These are phyloP conservation scores for Knipowitschia caucasica DNA, from an alignment of 2,797 vertebrate genomes.

Conservation along the genomic window DNA sequence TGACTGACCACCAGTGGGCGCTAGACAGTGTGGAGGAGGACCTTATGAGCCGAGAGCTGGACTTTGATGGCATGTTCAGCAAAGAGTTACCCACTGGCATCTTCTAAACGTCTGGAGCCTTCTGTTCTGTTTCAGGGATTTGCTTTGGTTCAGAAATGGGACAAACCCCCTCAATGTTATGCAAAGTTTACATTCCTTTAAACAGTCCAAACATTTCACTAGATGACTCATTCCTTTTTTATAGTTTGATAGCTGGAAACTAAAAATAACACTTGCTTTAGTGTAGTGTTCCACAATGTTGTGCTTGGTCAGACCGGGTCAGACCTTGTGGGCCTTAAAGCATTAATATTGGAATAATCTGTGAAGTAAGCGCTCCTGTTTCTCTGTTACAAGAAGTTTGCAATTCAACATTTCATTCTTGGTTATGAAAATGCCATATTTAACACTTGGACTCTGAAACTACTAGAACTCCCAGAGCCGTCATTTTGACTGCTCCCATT, in stretches of 20 bases:
- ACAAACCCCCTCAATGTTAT: slow-evolving; percentile 54
- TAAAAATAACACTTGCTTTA: slow-evolving; percentile 35
- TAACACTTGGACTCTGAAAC: no score
- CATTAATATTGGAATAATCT: slow-evolving; percentile 42
- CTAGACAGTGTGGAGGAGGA: slow-evolving; percentile 95
- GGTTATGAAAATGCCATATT: slow-evolving; percentile 18
- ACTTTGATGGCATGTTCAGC: slow-evolving; percentile 96
- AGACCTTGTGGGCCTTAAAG: slow-evolving; percentile 23
- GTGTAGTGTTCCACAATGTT: slow-evolving; percentile 25
- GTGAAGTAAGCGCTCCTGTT: slow-evolving; percentile 35
- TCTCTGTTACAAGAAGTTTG: slow-evolving; percentile 10
- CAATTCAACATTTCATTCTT: slow-evolving; percentile 3
- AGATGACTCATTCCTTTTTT: slow-evolving; percentile 35
- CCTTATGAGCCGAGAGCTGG: slow-evolving; percentile 93
- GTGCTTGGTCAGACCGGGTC: slow-evolving; percentile 29
- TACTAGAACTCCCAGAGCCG: no score
- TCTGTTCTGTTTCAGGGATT: slow-evolving; percentile 42
- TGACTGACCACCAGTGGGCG: slow-evolving; percentile 98
- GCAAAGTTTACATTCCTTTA: slow-evolving; percentile 61
- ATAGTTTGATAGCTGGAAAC: slow-evolving; percentile 27
- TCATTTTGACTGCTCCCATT: no score
- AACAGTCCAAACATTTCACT: slow-evolving; percentile 35
- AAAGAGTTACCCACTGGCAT: slow-evolving; percentile 94
- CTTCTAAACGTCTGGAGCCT: slow-evolving; percentile 78
- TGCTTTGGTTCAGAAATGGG: slow-evolving; percentile 37